A percentile compares a stretch with the other conserved stretches of the same genome.
phyloP scores from a whole-genome alignment of 2,113 vertebrate genomes.

The Rissa tridactyla region DNA sequence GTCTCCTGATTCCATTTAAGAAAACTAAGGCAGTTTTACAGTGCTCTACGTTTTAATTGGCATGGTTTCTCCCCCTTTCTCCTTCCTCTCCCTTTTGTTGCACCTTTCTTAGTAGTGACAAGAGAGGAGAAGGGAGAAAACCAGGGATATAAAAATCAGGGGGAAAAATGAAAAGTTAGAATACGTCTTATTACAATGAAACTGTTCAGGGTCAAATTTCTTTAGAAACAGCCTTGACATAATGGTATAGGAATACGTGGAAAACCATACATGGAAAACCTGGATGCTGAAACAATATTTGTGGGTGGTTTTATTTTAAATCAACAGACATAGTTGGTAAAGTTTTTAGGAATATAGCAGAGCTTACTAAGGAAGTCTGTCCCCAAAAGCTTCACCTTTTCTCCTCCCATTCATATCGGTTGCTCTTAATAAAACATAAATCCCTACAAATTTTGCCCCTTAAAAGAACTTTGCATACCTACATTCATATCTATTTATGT shows the following conservation, averaged over 20 bases:
- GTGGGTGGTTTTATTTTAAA: not conserved
- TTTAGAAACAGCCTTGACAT: not conserved
- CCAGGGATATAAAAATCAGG: rapidly evolving
- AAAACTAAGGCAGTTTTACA: not conserved
- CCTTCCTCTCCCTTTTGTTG: not conserved
- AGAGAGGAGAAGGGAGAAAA: not conserved
- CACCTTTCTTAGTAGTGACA: not conserved
- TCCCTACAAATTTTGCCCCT: not conserved
- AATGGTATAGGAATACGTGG: not conserved
- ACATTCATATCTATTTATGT: not conserved
- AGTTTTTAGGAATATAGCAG: not conserved
- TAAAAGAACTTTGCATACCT: not conserved
- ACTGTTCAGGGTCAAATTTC: not conserved
- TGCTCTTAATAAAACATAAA: not conserved
- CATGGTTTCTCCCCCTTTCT: not conserved
- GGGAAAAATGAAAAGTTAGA: rapidly evolving
- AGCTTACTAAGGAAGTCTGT: not conserved
- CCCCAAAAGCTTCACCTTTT: not conserved
- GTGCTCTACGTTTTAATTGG: not conserved
- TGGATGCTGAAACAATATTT: not conserved
- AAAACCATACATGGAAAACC: not conserved
- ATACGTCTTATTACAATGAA: not conserved
- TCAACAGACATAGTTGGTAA: not conserved
- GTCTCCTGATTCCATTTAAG: not conserved
- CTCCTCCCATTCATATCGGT: no score